A percentile compares a stretch with the other conserved stretches of the same genome.
Conservation (phyloP, 2,113 vertebrate genomes). For the Strix uralensis region DNA sequence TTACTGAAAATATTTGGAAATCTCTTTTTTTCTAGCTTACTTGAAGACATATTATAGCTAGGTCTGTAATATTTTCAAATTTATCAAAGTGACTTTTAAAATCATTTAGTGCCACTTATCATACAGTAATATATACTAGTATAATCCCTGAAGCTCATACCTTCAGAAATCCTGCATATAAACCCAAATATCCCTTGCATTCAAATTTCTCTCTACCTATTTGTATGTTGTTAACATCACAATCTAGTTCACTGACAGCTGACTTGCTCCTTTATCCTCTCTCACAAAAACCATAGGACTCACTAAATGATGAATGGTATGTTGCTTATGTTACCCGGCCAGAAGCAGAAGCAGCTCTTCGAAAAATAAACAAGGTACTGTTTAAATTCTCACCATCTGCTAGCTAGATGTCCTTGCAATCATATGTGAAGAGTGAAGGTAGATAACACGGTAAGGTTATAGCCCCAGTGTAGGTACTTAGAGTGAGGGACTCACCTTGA, state of each 20-base stretch:
- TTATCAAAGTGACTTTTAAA: neutral
- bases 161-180: neutral
- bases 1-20: neutral
- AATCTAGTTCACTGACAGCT: neutral
- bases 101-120: neutral
- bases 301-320: slow-evolving; percentile 83
- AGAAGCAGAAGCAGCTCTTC: slow-evolving; percentile 86
- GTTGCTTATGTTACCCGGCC: slow-evolving; percentile 80
- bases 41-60: neutral
- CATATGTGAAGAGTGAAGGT: neutral
- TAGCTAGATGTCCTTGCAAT: neutral
- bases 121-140: too few relatives aligned
- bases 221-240: neutral
- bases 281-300: slow-evolving; percentile 28
- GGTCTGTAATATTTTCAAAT: neutral
- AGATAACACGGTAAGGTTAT: neutral
- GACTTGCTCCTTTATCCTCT: neutral
- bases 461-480: neutral
- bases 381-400: neutral
- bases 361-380: slow-evolving; percentile 83
- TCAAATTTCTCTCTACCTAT: neutral
- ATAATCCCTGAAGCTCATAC: neutral
- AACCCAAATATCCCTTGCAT: neutral
- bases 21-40: neutral
- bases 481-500: neutral